These are phyloP conservation scores for Onychorhynchus coronatus DNA, from an alignment of 2,113 vertebrate species.

Conservation along the genomic window DNA sequence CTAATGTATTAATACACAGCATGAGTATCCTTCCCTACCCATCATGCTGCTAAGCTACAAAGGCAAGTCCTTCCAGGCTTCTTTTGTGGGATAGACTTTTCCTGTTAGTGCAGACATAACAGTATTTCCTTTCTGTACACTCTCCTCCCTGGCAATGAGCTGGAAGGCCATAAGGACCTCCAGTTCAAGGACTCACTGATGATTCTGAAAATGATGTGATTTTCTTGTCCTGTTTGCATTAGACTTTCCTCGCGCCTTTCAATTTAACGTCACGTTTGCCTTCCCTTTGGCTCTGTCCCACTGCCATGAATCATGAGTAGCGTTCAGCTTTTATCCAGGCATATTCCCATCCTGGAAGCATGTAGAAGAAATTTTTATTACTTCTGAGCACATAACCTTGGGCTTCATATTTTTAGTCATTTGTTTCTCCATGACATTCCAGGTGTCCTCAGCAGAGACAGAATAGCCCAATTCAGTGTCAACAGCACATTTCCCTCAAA, in stretches of 20 bases:
- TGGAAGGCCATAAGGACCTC: background rate
- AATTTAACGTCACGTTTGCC: background rate
- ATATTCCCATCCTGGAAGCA: background rate
- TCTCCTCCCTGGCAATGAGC: background rate
- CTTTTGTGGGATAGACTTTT: background rate
- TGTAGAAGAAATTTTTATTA: background rate
- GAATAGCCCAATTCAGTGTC: background rate
- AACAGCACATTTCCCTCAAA: background rate
- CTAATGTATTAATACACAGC: background rate
- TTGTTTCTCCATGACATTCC: background rate
- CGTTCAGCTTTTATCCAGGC: background rate
- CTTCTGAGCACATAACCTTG: background rate
- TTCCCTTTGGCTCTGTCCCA: background rate
- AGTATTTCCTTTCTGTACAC: background rate
- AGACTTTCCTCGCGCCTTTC: background rate
- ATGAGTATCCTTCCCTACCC: background rate
- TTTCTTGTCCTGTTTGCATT: background rate
- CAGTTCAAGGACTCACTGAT: background rate
- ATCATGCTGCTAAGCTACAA: background rate
- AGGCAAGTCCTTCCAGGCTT: background rate
- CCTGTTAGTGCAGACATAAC: background rate
- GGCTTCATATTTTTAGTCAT: background rate
- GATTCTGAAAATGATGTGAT: background rate
- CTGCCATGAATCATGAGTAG: background rate
- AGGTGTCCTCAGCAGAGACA: background rate